Percentiles rank a stretch among this genome's conserved stretches.
Evolutionary conservation across 2,113 vertebrate species (phyloP).

Genomic region (Prionailurus bengalensis): DNA sequence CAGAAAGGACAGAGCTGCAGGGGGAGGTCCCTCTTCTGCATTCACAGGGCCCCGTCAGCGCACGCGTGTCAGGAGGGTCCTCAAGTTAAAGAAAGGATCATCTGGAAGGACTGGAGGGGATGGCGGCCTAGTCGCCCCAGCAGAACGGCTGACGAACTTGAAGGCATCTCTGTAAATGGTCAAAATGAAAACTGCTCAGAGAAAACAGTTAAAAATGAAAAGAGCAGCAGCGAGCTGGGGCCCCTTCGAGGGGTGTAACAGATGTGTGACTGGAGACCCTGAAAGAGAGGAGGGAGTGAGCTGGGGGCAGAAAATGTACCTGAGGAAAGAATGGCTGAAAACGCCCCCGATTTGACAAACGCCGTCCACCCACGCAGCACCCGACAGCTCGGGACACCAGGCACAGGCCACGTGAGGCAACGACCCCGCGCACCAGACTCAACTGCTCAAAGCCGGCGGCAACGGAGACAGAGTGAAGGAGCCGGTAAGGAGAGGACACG

Average conservation of each 20-base stretch:
- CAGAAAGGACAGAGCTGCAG: neutral
- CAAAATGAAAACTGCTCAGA: neutral
- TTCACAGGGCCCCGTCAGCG: neutral
- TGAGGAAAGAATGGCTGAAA: neutral
- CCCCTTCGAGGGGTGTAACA: neutral
- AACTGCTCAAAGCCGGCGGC: neutral
- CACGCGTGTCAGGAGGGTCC: neutral
- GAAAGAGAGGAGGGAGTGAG: neutral
- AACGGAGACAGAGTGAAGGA: neutral
- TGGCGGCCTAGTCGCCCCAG: too few species aligned
- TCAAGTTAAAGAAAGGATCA: neutral
- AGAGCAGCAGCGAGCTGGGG: neutral
- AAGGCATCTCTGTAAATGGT: neutral
- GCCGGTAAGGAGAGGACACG: neutral
- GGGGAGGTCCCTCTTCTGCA: neutral
- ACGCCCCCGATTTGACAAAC: neutral
- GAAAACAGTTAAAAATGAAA: neutral
- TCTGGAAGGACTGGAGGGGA: neutral
- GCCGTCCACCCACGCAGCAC: too few species aligned
- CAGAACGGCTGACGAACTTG: neutral
- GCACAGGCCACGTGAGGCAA: too few species aligned
- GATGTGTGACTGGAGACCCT: too few species aligned
- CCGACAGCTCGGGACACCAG: too few species aligned
- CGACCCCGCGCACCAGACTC: too few species aligned
- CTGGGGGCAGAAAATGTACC: neutral